Percentiles rank a stretch among this genome's conserved stretches.
phyloP scores from a whole-genome alignment of 2,797 vertebrate species.

The Salarias fasciatus region DNA sequence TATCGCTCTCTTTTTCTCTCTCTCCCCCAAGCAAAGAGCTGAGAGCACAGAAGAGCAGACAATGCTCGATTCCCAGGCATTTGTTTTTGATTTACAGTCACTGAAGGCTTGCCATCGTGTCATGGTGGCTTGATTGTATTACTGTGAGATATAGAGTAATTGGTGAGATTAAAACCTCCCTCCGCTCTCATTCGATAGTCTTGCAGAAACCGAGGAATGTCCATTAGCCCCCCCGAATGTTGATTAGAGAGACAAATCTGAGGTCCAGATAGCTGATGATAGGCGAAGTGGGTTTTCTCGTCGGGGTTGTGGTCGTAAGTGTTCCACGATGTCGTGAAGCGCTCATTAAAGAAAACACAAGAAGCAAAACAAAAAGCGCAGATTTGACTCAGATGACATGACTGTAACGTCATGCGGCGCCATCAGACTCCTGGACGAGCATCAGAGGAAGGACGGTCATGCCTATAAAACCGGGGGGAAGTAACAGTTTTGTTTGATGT shows the following conservation, averaged over 20 bases:
- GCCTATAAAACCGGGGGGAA: slow-evolving; percentile 39
- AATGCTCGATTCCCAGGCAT: slow-evolving; percentile 52
- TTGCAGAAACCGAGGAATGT: slow-evolving; percentile 63
- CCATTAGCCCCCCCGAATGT: slow-evolving; percentile 62
- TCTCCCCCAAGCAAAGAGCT: slow-evolving; percentile 16
- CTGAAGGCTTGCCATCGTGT: slow-evolving; percentile 50
- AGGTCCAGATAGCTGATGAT: slow-evolving; percentile 71
- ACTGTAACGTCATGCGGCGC: slow-evolving; percentile 50
- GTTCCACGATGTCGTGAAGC: slow-evolving; percentile 52
- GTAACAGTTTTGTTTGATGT: slow-evolving; percentile 38
- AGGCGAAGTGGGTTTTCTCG: slow-evolving; percentile 52
- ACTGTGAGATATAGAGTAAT: slow-evolving; percentile 68
- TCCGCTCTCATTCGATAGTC: slow-evolving; percentile 63
- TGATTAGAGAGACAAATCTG: slow-evolving; percentile 72
- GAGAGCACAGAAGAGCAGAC: slow-evolving; percentile 33
- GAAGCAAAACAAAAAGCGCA: slow-evolving; percentile 4
- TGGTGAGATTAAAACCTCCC: slow-evolving; percentile 71
- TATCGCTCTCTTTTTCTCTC: slow-evolving; percentile 9
- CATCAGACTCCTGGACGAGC: slow-evolving; percentile 54
- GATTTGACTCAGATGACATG: slow-evolving; percentile 50
- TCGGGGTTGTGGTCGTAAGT: slow-evolving; percentile 35
- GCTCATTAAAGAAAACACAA: slow-evolving; percentile 27
- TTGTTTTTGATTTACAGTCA: slow-evolving; percentile 74
- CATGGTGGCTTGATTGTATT: slow-evolving; percentile 66
- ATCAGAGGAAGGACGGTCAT: slow-evolving; percentile 54